A percentile compares a stretch with the other conserved stretches of the same genome.
phyloP scores from a whole-genome alignment of 2,888 invertebrate genomes.

The Pristionchus arcanus region DNA sequence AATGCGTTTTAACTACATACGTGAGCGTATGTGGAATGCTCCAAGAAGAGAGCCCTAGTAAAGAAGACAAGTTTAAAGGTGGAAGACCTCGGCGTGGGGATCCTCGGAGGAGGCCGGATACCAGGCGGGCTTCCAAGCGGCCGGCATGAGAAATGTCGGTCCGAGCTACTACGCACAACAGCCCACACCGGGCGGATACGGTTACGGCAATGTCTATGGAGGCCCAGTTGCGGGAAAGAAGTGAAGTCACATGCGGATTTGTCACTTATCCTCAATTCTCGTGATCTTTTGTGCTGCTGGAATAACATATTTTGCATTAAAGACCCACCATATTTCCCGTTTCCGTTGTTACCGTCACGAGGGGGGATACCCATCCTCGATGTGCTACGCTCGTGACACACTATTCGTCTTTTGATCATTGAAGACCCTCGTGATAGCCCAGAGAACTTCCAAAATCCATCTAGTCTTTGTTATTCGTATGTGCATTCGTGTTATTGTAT shows the following conservation, averaged over 20 bases:
- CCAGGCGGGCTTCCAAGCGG: background rate
- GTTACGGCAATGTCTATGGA: background rate
- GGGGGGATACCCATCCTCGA: background rate
- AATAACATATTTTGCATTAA: background rate
- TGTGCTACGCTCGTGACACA: background rate
- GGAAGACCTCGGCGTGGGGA: constrained; percentile 30
- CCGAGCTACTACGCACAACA: constrained; percentile 10
- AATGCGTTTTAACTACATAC: too few relatives aligned
- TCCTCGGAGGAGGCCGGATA: constrained; percentile 40
- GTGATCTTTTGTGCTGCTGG: background rate
- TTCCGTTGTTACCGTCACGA: background rate
- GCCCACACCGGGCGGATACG: background rate
- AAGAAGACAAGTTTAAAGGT: too few relatives aligned
- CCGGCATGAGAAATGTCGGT: constrained; percentile 13
- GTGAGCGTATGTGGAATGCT: too few relatives aligned
- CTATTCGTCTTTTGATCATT: background rate
- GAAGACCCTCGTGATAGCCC: background rate
- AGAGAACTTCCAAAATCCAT: background rate
- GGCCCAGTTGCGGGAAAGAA: background rate
- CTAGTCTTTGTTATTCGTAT: background rate
- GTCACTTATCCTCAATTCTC: background rate
- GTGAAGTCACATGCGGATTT: background rate
- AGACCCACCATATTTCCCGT: background rate
- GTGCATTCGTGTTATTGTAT: background rate
- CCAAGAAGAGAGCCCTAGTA: too few relatives aligned